These are phyloP conservation scores for Gobius niger DNA, from an alignment of 2,113 vertebrate species.

Conservation along the genomic window DNA sequence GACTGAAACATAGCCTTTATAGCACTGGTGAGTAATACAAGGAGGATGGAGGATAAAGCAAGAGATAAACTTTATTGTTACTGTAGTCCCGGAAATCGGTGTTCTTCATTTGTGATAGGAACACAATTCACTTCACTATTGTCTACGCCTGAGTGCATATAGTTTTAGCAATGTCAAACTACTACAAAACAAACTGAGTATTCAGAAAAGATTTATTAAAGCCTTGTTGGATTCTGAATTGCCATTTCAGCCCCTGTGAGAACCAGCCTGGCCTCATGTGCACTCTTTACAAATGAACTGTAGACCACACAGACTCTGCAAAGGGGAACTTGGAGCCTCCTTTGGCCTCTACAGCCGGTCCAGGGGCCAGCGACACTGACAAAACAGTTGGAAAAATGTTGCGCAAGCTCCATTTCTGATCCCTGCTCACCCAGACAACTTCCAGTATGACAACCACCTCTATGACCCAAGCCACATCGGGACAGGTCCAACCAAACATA, in stretches of 20 bases:
- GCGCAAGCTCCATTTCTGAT: conserved; percentile 41
- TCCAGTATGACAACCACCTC: conserved; percentile 35
- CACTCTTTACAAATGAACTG: conserved; percentile 32
- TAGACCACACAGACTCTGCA: conserved; percentile 58
- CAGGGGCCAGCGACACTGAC: conserved; percentile 49
- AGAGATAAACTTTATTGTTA: no score
- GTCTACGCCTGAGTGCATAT: background rate
- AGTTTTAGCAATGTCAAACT: background rate
- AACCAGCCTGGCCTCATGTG: conserved; percentile 19
- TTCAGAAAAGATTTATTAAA: background rate
- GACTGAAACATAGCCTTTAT: no score
- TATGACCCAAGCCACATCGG: conserved; percentile 19
- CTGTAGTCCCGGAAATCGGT: background rate
- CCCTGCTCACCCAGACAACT: conserved; percentile 24
- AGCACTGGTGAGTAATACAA: no score
- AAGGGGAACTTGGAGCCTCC: conserved; percentile 40
- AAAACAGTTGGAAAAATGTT: conserved; percentile 54
- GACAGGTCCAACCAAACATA: conserved; percentile 11
- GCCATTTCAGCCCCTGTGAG: background rate
- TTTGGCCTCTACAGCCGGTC: conserved; percentile 23
- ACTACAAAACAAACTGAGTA: background rate
- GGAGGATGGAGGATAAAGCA: no score
- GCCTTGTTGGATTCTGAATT: background rate
- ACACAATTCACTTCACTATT: background rate
- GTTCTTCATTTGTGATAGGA: no score